Evolutionary conservation across 2,113 vertebrate species (phyloP), one percentile per base, ranked within the genome.

Genomic region (Sander vitreus): DNA sequence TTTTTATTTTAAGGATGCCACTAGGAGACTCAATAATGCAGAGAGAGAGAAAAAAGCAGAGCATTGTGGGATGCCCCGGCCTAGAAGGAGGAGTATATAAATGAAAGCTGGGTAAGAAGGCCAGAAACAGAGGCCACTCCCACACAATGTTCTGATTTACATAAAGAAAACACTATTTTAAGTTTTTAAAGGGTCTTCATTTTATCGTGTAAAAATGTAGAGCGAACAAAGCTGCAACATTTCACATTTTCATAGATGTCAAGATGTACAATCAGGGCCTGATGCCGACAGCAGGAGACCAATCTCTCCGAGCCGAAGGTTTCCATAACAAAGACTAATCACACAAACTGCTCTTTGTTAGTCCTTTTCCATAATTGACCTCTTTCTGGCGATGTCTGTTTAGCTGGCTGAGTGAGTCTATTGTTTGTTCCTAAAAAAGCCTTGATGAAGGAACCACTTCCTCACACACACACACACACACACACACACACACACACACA

Each of bases 1-100:
- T 62, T 11, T 43, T 43, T 11, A 43, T 73, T 76, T 59, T 63
- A 62, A 73, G 77, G 76, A 65, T 7, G 33, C 81, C 62, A 81
- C 88, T 14, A 55, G 64, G 64, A 85, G 76, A 70, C 85, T 91
- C 84, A 90, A 88, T 88, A 92, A 92, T 89, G 90, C 87, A 90
- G 87, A 7, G 39, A 8, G 0, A 10, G 39, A 8, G 0, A 39
- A 63, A 74, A 78, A 76, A 87, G 48, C 80, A 77, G 51, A 9
- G 78, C 70, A 85, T 74, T 77, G 81, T 88, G 78, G 79, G 81
- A 88, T 1, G 57, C 30, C 6, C 73, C 5, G 78, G 76, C 76
- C 78, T 73, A 50, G 73, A 89, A 88, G 87, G 67, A 85, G 78
- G 67, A 81, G 80, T 53, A 85, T 88, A 85, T 57, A 85, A 90